phyloP scores from a whole-genome alignment of 2,113 vertebrate genomes.

The Vombatus ursinus region DNA sequence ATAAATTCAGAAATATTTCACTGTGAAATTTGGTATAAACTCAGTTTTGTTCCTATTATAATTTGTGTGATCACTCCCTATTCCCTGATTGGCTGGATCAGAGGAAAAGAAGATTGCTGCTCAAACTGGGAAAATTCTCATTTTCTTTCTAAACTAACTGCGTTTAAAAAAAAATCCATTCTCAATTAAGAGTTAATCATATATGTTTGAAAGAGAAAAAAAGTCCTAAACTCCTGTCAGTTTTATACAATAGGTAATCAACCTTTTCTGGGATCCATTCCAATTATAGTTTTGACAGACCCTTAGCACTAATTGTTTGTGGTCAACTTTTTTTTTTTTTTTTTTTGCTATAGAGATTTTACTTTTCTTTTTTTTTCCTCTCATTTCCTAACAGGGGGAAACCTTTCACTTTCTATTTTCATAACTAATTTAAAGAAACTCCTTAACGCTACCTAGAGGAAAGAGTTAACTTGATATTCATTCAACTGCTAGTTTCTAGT shows the following conservation, averaged over 20 bases:
- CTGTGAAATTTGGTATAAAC: background rate
- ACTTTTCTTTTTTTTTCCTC: background rate
- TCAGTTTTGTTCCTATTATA: background rate
- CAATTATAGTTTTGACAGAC: background rate
- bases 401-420: background rate
- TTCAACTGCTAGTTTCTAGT: background rate
- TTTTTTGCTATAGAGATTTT: background rate
- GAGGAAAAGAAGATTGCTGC: background rate
- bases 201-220: background rate
- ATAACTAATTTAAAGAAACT: background rate
- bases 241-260: background rate
- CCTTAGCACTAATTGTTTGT: background rate
- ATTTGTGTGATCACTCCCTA: background rate
- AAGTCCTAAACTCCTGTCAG: background rate
- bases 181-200: background rate
- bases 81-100: background rate
- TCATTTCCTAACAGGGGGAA: background rate
- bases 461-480: background rate
- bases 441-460: background rate
- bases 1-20: background rate
- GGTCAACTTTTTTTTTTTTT: background rate
- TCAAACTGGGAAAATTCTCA: background rate
- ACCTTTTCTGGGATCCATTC: background rate
- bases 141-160: background rate
- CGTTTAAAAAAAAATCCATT: background rate